Percentiles rank a stretch among this genome's conserved stretches.
These are phyloP conservation scores for Macaca fascicularis DNA, from an alignment of 2,113 vertebrate genomes.

Conservation along the genomic window DNA sequence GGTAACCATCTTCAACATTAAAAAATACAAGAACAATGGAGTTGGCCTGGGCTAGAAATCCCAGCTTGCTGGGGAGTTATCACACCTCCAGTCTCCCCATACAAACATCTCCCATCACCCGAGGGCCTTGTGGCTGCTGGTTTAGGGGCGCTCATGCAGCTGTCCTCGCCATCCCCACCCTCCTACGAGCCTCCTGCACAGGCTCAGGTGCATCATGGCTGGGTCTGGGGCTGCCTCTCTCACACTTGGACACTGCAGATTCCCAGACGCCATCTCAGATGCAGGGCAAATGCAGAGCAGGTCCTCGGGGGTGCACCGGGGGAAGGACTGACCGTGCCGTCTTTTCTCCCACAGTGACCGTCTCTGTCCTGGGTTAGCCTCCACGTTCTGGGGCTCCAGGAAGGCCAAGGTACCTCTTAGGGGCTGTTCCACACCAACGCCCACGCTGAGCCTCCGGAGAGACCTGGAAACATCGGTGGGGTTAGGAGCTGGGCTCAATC, in stretches of 20 bases:
- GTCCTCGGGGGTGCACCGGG: too few relatives aligned
- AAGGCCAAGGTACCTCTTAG: background rate
- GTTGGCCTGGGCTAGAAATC: background rate
- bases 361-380: background rate
- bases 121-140: background rate
- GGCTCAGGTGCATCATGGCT: background rate
- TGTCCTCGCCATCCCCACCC: fast-evolving
- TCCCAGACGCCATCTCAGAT: background rate
- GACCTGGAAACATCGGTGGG: background rate
- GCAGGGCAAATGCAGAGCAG: background rate
- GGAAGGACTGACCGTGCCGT: too few relatives aligned
- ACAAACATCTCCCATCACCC: background rate
- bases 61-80: background rate
- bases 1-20: background rate
- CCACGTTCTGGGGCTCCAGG: background rate
- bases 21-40: background rate
- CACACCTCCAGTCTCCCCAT: background rate
- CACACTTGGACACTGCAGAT: background rate
- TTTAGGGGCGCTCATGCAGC: background rate
- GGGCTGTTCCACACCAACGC: fast-evolving
- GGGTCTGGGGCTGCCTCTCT: background rate
- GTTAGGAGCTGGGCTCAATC: background rate
- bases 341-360: background rate
- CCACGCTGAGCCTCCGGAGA: background rate
- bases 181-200: background rate